Conservation (phyloP, 1,140 invertebrate genomes). For the Nylanderia fulva region DNA sequence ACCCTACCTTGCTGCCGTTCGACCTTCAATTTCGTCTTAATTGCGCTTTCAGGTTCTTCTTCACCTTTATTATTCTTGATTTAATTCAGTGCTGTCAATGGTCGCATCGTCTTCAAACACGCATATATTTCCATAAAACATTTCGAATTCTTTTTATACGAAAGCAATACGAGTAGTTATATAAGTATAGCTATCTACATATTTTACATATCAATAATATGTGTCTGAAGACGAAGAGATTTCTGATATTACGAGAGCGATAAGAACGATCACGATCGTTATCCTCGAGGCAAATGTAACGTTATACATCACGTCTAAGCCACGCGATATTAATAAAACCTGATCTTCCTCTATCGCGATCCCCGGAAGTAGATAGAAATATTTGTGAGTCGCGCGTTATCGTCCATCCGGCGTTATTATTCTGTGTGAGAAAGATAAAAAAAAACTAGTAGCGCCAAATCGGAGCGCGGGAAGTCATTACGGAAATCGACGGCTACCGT, state of each 20-base stretch:
- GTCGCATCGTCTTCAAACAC: not conserved
- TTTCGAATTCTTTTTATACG: not conserved
- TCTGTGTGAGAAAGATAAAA: not conserved
- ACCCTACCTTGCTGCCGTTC: not conserved
- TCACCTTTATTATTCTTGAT: conserved; percentile 20
- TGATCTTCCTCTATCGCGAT: not conserved
- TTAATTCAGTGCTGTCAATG: not conserved
- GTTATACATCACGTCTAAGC: not conserved
- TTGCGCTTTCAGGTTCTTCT: not conserved
- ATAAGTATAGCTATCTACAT: no score
- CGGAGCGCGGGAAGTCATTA: conserved; percentile 66
- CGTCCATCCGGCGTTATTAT: conserved; percentile 35
- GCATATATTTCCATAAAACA: not conserved
- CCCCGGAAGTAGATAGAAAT: conserved; percentile 41
- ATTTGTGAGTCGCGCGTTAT: conserved; percentile 9
- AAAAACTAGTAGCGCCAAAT: conserved; percentile 60
- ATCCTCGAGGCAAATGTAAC: not conserved
- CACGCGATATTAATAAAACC: conserved; percentile 10
- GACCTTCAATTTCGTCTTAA: conserved; percentile 34
- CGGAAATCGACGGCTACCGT: conserved; percentile 67
- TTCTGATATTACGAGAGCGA: conserved; percentile 13
- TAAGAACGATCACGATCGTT: conserved; percentile 19
- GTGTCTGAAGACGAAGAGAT: not conserved
- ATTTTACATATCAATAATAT: not conserved
- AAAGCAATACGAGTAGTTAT: no score